phyloP scores from a whole-genome alignment of 2,113 vertebrate species.

The Cavia aperea region DNA sequence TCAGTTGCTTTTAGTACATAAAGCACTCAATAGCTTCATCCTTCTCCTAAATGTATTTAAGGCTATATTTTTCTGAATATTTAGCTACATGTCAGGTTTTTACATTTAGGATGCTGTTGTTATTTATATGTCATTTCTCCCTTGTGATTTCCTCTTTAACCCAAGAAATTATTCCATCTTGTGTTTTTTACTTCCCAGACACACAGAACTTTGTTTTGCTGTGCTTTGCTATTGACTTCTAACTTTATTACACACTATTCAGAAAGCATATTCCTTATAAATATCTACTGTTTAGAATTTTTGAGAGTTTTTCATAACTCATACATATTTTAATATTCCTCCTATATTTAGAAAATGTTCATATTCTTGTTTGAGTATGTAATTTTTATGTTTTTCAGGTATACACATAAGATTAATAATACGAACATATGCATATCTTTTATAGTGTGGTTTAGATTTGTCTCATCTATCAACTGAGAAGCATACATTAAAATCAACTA shows the following conservation, averaged over 20 bases:
- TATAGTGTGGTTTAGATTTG: background rate
- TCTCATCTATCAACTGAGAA: background rate
- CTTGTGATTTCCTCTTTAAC: constrained; percentile 28
- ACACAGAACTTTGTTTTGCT: constrained; percentile 22
- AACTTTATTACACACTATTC: background rate
- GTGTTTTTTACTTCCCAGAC: constrained; percentile 1
- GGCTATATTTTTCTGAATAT: constrained; percentile 20
- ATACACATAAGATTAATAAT: background rate
- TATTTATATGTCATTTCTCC: background rate
- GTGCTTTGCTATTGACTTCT: background rate
- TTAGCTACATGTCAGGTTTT: background rate
- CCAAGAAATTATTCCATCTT: background rate
- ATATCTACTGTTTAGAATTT: background rate
- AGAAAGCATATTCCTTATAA: background rate
- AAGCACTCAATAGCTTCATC: background rate
- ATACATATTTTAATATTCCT: background rate
- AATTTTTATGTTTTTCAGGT: constrained; percentile 5
- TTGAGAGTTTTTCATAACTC: constrained; percentile 7
- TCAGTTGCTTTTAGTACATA: background rate
- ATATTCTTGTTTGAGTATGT: background rate
- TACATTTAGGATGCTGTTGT: background rate
- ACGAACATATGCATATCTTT: background rate
- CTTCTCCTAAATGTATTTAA: constrained; percentile 3
- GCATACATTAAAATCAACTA: background rate
- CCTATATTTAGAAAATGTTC: background rate